A percentile compares a stretch with the other conserved stretches of the same genome.
Evolutionary conservation across 2,113 vertebrate species (phyloP).

Genomic region (Ptilorrhoa leucosticta): DNA sequence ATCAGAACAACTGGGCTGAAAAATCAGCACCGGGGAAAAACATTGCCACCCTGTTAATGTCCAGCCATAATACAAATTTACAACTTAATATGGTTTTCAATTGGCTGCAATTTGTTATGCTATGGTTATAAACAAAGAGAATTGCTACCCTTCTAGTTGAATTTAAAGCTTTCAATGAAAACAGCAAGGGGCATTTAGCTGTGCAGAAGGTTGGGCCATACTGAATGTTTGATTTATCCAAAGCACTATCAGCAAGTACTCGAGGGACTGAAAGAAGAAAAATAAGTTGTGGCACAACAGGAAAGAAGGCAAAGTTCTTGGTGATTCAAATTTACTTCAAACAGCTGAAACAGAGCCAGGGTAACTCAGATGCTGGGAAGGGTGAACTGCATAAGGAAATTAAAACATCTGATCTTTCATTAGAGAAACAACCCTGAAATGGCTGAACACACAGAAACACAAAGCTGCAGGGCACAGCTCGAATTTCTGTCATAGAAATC

Average conservation of each 20-base stretch:
- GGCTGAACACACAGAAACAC: not conserved
- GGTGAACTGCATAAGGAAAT: not conserved
- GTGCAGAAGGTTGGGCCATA: not conserved
- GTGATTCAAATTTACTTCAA: not conserved
- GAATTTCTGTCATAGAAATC: not conserved
- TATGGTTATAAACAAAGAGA: constrained; percentile 17
- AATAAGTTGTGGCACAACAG: constrained; percentile 18
- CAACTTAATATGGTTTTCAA: constrained; percentile 34
- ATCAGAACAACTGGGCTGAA: constrained; percentile 24
- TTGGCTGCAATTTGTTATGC: constrained; percentile 40
- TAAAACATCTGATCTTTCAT: constrained; percentile 12
- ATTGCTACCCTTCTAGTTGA: constrained; percentile 2
- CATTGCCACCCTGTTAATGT: not conserved
- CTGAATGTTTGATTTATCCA: constrained; percentile 50
- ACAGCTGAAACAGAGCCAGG: not conserved
- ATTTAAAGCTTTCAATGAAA: constrained; percentile 44
- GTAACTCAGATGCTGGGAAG: not conserved
- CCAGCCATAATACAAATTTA: constrained; percentile 52
- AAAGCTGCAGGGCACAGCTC: not conserved
- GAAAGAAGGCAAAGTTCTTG: not conserved
- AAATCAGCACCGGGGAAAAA: not conserved
- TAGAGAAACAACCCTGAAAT: not conserved
- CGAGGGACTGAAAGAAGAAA: not conserved
- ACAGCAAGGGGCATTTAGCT: constrained; percentile 42
- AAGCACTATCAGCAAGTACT: constrained; percentile 26